phyloP scores from a whole-genome alignment of 2,888 invertebrate genomes.

The Liopterus haemorrhoidalis region DNA sequence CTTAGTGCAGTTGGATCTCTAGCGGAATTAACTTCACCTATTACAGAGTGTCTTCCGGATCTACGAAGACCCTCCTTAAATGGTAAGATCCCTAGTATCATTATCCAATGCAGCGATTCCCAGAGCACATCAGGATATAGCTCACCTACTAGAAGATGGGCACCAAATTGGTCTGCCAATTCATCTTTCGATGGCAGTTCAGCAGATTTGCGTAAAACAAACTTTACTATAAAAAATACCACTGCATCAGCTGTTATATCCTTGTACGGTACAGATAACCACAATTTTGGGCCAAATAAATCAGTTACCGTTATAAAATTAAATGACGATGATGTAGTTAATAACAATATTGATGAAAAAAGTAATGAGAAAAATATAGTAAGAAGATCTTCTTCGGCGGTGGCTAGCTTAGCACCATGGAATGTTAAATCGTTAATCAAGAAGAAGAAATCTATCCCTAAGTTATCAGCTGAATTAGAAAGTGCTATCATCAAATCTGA shows the following conservation, averaged over 20 bases:
- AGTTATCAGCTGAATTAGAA: constrained; percentile 47
- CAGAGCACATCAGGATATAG: constrained; percentile 50
- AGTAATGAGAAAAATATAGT: constrained; percentile 18
- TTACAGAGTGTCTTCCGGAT: constrained; percentile 39
- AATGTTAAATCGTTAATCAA: constrained; percentile 42
- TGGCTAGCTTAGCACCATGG: too few relatives aligned
- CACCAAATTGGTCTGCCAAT: constrained; percentile 45
- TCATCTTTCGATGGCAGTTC: constrained; percentile 44
- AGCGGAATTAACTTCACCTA: constrained; percentile 42
- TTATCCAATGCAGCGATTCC: constrained; percentile 41
- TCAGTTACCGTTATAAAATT: constrained; percentile 46
- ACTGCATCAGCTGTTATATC: constrained; percentile 46
- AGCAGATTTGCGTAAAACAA: constrained; percentile 39
- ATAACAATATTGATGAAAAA: constrained; percentile 24
- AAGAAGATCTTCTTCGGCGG: constrained; percentile 19
- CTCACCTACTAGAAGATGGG: constrained; percentile 44
- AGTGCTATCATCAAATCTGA: constrained; percentile 49
- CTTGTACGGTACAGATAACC: constrained; percentile 33
- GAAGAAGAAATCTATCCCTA: constrained; percentile 40
- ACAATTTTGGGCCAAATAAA: constrained; percentile 25
- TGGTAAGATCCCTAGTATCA: constrained; percentile 42
- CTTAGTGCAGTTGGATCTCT: constrained; percentile 45
- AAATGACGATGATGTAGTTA: constrained; percentile 35
- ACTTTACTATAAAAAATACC: constrained; percentile 46
- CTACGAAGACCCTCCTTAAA: constrained; percentile 25